Conservation (phyloP, 2,888 invertebrate genomes). For the Syritta pipiens region DNA sequence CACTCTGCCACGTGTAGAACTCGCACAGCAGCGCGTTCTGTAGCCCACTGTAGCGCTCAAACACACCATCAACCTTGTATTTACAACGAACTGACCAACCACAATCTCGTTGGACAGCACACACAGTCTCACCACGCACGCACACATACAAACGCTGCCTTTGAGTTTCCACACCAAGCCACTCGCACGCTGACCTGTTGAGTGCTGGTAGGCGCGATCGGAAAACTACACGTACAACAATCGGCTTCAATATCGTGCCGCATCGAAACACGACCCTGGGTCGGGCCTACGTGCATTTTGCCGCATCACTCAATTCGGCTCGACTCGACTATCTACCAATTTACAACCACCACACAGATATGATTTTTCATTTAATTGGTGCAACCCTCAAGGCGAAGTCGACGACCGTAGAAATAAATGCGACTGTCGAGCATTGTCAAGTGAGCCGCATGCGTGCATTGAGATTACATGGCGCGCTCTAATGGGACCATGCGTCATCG, state of each 20-base stretch:
- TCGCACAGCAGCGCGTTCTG: constrained; percentile 6
- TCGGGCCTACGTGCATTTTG: constrained; percentile 48
- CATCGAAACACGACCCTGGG: constrained; percentile 2
- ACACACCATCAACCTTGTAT: constrained; percentile 12
- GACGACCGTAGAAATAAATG: constrained; percentile 56
- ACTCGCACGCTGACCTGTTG: constrained; percentile 12
- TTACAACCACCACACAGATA: constrained; percentile 28
- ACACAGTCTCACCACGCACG: neutral
- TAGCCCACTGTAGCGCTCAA: constrained; percentile 28
- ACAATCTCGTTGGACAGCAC: constrained; percentile 29
- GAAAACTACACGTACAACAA: neutral
- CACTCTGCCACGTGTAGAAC: neutral
- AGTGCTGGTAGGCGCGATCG: neutral
- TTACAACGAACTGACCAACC: constrained; percentile 54
- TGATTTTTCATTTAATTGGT: constrained; percentile 45
- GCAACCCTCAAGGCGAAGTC: constrained; percentile 54
- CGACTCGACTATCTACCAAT: neutral
- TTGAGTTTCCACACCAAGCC: neutral
- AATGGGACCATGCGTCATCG: constrained; percentile 60
- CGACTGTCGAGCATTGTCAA: constrained; percentile 23
- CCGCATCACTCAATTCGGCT: constrained; percentile 48
- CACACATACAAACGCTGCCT: constrained; percentile 26
- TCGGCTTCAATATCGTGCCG: constrained; percentile 1
- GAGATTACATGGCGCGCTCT: constrained; percentile 18
- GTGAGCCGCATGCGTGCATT: constrained; percentile 1